Evolutionary conservation across 2,797 vertebrate species (phyloP).

Genomic region (Liasis olivaceus): DNA sequence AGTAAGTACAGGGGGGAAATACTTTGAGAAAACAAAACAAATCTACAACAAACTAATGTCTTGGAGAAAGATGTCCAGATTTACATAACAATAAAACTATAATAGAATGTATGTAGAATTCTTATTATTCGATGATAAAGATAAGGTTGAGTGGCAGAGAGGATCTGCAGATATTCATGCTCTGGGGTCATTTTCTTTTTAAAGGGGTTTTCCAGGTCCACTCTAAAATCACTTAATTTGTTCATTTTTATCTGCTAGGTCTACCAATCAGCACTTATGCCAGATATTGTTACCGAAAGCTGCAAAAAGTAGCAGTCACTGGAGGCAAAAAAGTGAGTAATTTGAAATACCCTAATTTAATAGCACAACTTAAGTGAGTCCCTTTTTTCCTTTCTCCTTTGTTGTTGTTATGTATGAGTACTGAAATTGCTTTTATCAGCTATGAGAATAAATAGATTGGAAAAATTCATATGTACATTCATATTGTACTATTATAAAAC

Average conservation of each 20-base stretch:
- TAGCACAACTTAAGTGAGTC: neutral
- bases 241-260: slow-evolving; percentile 69
- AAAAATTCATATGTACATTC: neutral
- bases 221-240: accelerated
- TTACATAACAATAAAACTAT: neutral
- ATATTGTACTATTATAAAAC: neutral
- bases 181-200: neutral
- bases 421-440: neutral
- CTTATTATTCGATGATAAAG: slow-evolving; percentile 1
- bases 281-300: slow-evolving; percentile 88
- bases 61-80: neutral
- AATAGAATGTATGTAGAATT: neutral
- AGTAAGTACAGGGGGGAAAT: neutral
- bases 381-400: neutral
- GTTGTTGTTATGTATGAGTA: neutral
- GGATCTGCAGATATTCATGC: neutral
- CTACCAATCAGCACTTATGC: slow-evolving; percentile 88
- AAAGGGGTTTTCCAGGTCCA: neutral
- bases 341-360: neutral
- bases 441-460: neutral
- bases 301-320: slow-evolving; percentile 87
- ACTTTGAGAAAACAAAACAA: neutral
- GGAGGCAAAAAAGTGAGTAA: slow-evolving; percentile 89
- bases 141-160: neutral
- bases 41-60: neutral